Conservation (phyloP, 2,797 vertebrate genomes). For the Dendrocincla tyrannina region DNA sequence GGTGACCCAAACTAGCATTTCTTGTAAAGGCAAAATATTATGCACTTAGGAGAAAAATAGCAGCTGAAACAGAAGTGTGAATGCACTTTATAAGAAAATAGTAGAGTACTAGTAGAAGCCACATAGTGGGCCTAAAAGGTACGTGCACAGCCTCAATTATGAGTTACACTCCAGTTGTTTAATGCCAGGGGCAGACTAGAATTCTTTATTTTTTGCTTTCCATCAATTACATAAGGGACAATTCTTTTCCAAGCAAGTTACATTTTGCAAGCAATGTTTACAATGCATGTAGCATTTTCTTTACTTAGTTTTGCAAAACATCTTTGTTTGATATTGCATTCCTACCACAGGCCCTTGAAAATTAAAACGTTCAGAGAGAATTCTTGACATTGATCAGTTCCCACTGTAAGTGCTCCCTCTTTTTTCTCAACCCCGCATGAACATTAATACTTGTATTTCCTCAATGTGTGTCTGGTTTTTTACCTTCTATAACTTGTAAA, state of each 20-base stretch:
- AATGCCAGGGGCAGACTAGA: background rate
- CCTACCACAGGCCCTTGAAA: background rate
- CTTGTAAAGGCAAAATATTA: background rate
- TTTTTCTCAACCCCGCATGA: background rate
- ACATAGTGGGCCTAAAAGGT: background rate
- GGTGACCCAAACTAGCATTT: background rate
- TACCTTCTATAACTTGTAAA: background rate
- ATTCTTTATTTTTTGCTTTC: background rate
- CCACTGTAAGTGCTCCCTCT: background rate
- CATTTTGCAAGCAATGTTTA: background rate
- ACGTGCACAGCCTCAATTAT: background rate
- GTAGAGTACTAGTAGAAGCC: background rate
- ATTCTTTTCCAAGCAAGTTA: background rate
- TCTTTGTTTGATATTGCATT: background rate
- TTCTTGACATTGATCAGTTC: background rate
- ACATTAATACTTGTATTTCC: background rate
- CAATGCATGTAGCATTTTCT: background rate
- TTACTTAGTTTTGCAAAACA: background rate
- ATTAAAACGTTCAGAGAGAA: background rate
- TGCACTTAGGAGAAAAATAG: background rate
- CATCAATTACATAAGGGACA: background rate
- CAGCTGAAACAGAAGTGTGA: background rate
- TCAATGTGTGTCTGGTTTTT: background rate
- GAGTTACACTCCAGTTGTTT: fast-evolving
- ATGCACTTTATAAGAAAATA: background rate